A percentile compares a stretch with the other conserved stretches of the same genome.
Conservation (phyloP, 2,888 invertebrate genomes). For the Eilema depressum region DNA sequence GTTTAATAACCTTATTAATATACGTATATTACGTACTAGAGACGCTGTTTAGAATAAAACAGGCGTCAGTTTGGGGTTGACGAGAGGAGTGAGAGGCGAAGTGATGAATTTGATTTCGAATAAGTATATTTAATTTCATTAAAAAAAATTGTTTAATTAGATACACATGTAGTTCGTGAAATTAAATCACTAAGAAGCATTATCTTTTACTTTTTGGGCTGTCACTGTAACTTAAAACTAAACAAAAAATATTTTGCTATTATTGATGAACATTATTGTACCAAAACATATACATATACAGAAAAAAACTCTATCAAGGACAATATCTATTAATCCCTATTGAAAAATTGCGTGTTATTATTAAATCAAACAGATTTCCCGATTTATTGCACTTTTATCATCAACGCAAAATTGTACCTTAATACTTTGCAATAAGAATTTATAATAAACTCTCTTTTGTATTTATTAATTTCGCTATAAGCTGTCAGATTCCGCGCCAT, state of each 20-base stretch:
- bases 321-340: not conserved
- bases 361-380: not conserved
- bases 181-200: too few relatives aligned
- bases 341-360: not conserved
- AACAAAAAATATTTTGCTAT: not conserved
- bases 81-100: too few relatives aligned
- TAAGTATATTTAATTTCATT: too few relatives aligned
- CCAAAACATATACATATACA: not conserved
- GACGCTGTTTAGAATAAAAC: not conserved
- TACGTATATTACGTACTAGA: not conserved
- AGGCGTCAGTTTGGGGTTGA: too few relatives aligned
- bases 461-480: constrained; percentile 53
- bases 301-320: not conserved
- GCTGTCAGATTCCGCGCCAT: constrained; percentile 74
- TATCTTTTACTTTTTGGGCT: not conserved
- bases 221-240: not conserved
- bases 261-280: not conserved
- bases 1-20: constrained; percentile 1
- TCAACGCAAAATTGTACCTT: constrained; percentile 12
- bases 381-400: not conserved
- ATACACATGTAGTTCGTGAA: too few relatives aligned
- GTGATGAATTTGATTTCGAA: too few relatives aligned
- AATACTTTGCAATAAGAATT: constrained; percentile 30
- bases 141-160: too few relatives aligned
- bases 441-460: constrained; percentile 45